Evolutionary conservation across 1,140 invertebrate genomes (phyloP), one percentile per base, ranked within the genome.

Genomic region (Drosophila kikkawai): DNA sequence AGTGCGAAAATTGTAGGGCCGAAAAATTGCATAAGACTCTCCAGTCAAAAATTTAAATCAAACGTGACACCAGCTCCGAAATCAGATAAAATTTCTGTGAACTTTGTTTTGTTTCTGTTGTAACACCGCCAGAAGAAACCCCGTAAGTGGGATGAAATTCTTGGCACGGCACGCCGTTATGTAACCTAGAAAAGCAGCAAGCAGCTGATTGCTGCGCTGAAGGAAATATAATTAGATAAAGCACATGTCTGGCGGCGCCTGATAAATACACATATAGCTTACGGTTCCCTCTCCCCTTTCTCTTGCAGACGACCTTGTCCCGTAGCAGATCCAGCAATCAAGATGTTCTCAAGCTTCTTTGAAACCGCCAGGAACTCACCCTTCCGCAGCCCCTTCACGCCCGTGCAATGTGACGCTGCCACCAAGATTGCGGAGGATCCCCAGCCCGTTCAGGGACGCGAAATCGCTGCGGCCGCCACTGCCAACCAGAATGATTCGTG

Each of bases 301-400:
- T 45, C 44, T 69, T 69, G 37, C 80, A 84, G 85, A 26, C 64
- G 36, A 37, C 36, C 51, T 50, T 32, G 47, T 15, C 3, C 56
- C 39, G 51, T 48, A 61, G 47, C 45, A 42, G 37, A 64, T 22
- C 34, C 64, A 42, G 29, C 22, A 39, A 73, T 17, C 48, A 76
- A 87, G 29, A 95, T 97, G 96, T 96, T 96, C 94, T 95, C 95
- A 74, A 95, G 95, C 79, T 93, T 97, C 77, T 87, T 96, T 84
- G 96, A 97, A 91, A 93, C 95, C 80, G 95, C 95, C 51, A 96
- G 96, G 93, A 96, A 94, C 92, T 97, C 95, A 71, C 95, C 96
- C 6, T 97, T 97, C 93, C 94, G 94, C 47, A 94, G 94, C 36
- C 95, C 96, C n/a, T 94, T 97, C 76, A 93, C 94, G 42, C 93